These are phyloP conservation scores for Dynastes grantii DNA, from an alignment of 2,888 invertebrate species.

Conservation along the genomic window DNA sequence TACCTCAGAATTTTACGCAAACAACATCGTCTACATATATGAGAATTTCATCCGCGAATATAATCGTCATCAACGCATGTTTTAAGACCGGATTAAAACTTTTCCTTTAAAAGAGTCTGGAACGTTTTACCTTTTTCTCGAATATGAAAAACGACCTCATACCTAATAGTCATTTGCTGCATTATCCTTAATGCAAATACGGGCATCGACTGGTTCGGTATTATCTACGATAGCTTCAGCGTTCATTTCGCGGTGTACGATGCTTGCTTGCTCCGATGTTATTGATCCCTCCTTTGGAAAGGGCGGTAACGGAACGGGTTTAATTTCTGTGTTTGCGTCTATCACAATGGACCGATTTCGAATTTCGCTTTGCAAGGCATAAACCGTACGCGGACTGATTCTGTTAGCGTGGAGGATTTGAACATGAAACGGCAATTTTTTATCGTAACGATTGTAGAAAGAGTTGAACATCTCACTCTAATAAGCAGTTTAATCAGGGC, in stretches of 20 bases:
- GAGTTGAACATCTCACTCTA: too few relatives aligned
- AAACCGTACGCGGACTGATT: too few relatives aligned
- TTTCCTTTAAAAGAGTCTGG: constrained; percentile 11
- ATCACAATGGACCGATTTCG: constrained; percentile 22
- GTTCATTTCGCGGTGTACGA: not conserved
- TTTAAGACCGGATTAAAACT: constrained; percentile 50
- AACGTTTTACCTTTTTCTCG: constrained; percentile 5
- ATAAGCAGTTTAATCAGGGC: too few relatives aligned
- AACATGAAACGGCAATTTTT: too few relatives aligned
- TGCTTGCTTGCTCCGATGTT: not conserved
- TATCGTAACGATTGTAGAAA: too few relatives aligned
- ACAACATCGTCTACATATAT: constrained; percentile 6
- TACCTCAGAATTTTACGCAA: not conserved
- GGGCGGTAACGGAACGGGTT: not conserved
- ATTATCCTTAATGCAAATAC: constrained; percentile 39
- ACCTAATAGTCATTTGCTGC: not conserved
- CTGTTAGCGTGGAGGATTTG: too few relatives aligned
- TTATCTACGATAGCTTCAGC: constrained; percentile 11
- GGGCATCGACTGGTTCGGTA: not conserved
- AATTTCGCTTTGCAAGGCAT: not conserved
- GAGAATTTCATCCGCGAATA: constrained; percentile 16
- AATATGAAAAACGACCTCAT: not conserved
- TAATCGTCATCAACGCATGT: not conserved
- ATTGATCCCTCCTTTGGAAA: constrained; percentile 11
- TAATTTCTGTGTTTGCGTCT: constrained; percentile 7